A percentile compares a stretch with the other conserved stretches of the same genome.
Evolutionary conservation across 2,888 invertebrate species (phyloP).

Genomic region (Clepsis dumicolana): DNA sequence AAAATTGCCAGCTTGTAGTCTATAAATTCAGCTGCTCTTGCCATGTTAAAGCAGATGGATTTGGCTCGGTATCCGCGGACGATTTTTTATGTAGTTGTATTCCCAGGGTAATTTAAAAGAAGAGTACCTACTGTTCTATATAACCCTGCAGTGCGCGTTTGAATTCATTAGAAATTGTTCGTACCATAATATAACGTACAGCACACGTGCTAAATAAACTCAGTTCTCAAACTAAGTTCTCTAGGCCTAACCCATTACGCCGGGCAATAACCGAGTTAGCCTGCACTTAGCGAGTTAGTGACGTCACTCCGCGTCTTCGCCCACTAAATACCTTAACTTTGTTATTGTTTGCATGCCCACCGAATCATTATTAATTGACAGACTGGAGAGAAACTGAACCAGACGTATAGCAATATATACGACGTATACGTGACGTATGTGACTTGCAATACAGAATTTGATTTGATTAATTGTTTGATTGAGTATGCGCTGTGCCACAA

Average conservation of each 20-base stretch:
- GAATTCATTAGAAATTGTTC: too few relatives aligned
- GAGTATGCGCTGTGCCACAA: too few relatives aligned
- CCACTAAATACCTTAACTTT: conserved; percentile 3
- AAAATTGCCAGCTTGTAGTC: conserved; percentile 74
- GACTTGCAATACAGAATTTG: too few relatives aligned
- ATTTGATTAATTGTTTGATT: too few relatives aligned
- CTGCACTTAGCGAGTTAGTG: conserved; percentile 37
- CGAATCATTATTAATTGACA: background rate
- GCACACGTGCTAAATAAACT: background rate
- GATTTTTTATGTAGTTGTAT: background rate
- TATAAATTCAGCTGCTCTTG: conserved; percentile 65
- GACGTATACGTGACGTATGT: too few relatives aligned
- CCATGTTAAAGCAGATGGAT: conserved; percentile 33
- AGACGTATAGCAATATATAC: too few relatives aligned
- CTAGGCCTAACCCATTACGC: conserved; percentile 5
- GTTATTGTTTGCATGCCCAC: conserved; percentile 7
- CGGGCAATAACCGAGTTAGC: conserved; percentile 35
- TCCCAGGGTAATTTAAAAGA: too few relatives aligned
- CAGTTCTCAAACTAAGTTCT: background rate
- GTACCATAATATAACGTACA: background rate
- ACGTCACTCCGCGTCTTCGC: conserved; percentile 9
- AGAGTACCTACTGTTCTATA: too few relatives aligned
- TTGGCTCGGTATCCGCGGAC: background rate
- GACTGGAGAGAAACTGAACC: background rate
- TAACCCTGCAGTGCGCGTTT: too few relatives aligned